Conservation (phyloP, 2,888 invertebrate species). For the Lasioglossum leucozonium region DNA sequence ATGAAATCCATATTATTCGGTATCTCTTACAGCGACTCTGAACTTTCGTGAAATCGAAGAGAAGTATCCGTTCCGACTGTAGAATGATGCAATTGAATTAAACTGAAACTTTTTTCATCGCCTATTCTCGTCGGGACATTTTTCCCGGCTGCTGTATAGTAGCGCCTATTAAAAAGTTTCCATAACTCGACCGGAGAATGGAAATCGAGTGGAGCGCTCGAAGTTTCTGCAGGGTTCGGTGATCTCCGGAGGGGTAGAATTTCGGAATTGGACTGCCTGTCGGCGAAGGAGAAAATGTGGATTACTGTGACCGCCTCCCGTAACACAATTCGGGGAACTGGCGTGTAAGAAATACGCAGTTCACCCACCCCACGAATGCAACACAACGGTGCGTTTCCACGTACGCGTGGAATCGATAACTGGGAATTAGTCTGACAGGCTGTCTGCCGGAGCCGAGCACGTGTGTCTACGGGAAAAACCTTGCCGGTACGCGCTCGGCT, state of each 20-base stretch:
- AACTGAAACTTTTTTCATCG: not conserved
- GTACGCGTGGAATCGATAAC: slow-evolving; percentile 78
- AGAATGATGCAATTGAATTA: not conserved
- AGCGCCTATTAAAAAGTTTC: too few relatives aligned
- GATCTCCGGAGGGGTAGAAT: not conserved
- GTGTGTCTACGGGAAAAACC: slow-evolving; percentile 55
- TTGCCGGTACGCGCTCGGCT: slow-evolving; percentile 42
- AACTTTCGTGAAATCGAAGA: not conserved
- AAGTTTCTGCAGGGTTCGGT: not conserved
- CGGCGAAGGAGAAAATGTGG: not conserved
- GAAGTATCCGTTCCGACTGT: not conserved
- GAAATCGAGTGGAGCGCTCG: not conserved
- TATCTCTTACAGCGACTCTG: not conserved
- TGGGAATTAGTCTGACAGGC: slow-evolving; percentile 77
- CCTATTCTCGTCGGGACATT: too few relatives aligned
- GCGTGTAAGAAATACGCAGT: slow-evolving; percentile 50
- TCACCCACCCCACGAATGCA: slow-evolving; percentile 60
- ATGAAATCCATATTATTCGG: too few relatives aligned
- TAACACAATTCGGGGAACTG: slow-evolving; percentile 46
- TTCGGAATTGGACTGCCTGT: not conserved
- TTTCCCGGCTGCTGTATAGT: not conserved
- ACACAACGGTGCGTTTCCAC: slow-evolving; percentile 67
- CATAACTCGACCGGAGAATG: not conserved
- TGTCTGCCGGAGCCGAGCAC: slow-evolving; percentile 69
- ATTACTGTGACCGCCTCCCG: not conserved